Percentiles rank a stretch among this genome's conserved stretches.
Conservation (phyloP, 2,888 invertebrate genomes). For the Sclerodermus sp. region DNA sequence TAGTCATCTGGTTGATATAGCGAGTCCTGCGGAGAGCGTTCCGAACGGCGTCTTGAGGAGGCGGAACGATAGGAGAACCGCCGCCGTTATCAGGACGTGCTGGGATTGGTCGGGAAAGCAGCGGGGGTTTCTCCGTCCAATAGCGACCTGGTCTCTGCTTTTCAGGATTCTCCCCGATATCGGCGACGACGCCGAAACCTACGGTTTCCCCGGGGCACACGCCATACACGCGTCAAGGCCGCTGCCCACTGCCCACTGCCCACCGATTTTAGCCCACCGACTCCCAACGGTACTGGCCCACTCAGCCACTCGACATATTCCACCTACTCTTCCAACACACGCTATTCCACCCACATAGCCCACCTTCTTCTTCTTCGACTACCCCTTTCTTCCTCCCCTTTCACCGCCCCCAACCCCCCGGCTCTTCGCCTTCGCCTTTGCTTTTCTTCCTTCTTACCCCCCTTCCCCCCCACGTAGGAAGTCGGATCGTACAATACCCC, state of each 20-base stretch:
- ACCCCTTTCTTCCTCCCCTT: constrained; percentile 3
- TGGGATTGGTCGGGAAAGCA: constrained; percentile 45
- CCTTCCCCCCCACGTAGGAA: not conserved
- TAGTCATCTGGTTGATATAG: not conserved
- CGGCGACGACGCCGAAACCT: not conserved
- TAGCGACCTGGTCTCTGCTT: constrained; percentile 52
- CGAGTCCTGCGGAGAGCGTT: not conserved
- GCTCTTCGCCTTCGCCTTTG: too few species aligned
- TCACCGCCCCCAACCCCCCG: constrained; percentile 1
- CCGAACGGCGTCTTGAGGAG: constrained; percentile 49
- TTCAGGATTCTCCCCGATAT: constrained; percentile 44
- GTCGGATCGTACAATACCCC: too few species aligned
- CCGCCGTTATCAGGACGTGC: constrained; percentile 51
- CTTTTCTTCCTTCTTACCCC: too few species aligned
- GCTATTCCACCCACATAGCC: not conserved
- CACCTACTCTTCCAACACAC: not conserved
- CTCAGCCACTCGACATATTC: not conserved
- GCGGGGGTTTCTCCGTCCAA: constrained; percentile 44
- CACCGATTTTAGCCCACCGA: constrained; percentile 4
- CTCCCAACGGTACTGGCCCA: not conserved
- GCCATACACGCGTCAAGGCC: constrained; percentile 33
- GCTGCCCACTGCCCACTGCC: constrained; percentile 39
- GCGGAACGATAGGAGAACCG: constrained; percentile 50
- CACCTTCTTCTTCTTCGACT: not conserved
- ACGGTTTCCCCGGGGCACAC: constrained; percentile 13